Evolutionary conservation across 2,888 invertebrate species (phyloP).

Genomic region (Pyrrhia umbra): DNA sequence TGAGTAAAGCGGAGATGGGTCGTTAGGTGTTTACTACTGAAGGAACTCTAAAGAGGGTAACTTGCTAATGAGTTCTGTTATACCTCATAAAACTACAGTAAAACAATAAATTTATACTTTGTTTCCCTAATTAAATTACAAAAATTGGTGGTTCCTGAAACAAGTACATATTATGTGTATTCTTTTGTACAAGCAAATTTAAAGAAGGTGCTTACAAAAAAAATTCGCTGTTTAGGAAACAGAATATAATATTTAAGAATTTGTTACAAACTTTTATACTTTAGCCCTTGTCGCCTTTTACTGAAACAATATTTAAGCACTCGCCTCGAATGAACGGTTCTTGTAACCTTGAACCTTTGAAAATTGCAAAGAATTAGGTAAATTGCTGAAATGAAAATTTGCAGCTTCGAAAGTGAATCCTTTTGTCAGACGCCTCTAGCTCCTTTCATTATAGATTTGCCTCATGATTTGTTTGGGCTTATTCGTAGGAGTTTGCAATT

Average conservation of each 20-base stretch:
- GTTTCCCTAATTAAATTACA: slow-evolving; percentile 7
- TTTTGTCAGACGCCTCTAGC: slow-evolving; percentile 38
- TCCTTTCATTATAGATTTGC: slow-evolving; percentile 55
- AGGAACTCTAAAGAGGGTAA: slow-evolving; percentile 6
- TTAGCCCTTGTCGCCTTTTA: slow-evolving; percentile 21
- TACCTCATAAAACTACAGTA: slow-evolving; percentile 9
- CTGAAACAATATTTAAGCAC: slow-evolving; percentile 36
- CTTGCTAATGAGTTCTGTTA: slow-evolving; percentile 11
- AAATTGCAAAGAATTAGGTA: slow-evolving; percentile 5
- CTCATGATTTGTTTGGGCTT: slow-evolving; percentile 46
- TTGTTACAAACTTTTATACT: slow-evolving; percentile 44
- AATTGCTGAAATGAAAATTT: slow-evolving; percentile 40
- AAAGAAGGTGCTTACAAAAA: slow-evolving; percentile 18
- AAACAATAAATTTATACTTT: slow-evolving; percentile 13
- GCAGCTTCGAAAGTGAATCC: slow-evolving; percentile 38
- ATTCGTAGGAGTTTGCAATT: slow-evolving; percentile 33
- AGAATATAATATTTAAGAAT: slow-evolving; percentile 43
- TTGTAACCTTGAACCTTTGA: slow-evolving; percentile 26
- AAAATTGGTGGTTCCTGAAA: slow-evolving; percentile 4
- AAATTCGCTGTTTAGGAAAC: slow-evolving; percentile 39
- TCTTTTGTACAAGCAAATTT: slow-evolving; percentile 12
- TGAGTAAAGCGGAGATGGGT: background rate
- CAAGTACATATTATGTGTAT: slow-evolving; percentile 27
- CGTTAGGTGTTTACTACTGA: background rate
- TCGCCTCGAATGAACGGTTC: background rate